phyloP scores from a whole-genome alignment of 2,888 invertebrate genomes.

The Patella ulyssiponensis region DNA sequence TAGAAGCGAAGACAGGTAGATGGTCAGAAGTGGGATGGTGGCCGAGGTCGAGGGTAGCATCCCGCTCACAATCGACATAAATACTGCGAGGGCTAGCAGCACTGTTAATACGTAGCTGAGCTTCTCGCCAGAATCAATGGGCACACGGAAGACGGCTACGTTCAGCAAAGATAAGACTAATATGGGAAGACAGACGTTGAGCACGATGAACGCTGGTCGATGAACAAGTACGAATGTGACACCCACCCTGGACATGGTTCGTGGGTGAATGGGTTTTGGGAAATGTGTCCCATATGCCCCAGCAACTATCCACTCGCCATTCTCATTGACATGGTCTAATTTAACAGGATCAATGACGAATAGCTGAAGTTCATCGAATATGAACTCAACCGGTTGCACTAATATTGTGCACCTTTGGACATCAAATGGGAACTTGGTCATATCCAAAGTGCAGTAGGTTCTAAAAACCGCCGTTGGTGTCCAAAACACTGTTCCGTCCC shows the following conservation, averaged over 20 bases:
- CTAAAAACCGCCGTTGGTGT: background rate
- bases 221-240: background rate
- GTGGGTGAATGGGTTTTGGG: too few species aligned
- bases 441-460: background rate
- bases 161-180: background rate
- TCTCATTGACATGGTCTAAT: background rate
- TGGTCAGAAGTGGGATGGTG: background rate
- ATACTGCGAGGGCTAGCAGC: background rate
- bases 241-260: background rate
- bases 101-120: constrained; percentile 1
- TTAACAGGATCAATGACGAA: background rate
- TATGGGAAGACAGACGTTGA: background rate
- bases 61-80: background rate
- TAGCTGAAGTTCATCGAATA: background rate
- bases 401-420: background rate
- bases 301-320: background rate
- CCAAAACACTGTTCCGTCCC: background rate
- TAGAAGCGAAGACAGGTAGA: background rate
- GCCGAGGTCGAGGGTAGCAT: background rate
- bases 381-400: background rate
- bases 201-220: background rate
- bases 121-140: background rate
- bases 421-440: background rate
- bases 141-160: background rate
- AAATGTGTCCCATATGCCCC: too few species aligned